Conservation (phyloP, 2,797 vertebrate genomes). For the Eutrigla gurnardus region DNA sequence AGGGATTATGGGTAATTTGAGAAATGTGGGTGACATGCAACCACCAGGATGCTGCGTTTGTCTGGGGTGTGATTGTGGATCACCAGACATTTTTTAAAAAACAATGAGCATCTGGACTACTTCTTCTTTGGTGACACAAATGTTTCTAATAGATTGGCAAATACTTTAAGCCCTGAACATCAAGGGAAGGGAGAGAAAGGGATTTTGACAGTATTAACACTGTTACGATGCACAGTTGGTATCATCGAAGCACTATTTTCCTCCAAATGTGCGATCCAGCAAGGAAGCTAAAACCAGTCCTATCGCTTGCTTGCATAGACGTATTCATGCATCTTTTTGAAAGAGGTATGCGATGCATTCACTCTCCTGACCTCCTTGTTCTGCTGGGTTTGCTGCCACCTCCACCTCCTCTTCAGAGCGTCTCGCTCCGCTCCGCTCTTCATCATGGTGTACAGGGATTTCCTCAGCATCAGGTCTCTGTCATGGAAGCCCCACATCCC, state of each 20-base stretch:
- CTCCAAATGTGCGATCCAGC: constrained; percentile 18
- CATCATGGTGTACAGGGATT: constrained; percentile 98
- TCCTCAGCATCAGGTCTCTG: constrained; percentile 96
- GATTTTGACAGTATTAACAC: constrained; percentile 48
- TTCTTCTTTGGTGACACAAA: constrained; percentile 64
- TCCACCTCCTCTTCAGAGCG: constrained; percentile 96
- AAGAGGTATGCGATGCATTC: constrained; percentile 24
- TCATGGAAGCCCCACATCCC: constrained; percentile 99
- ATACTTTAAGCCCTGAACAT: constrained; percentile 61
- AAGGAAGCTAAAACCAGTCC: constrained; percentile 37
- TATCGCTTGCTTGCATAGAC: not conserved
- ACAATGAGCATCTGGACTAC: constrained; percentile 65
- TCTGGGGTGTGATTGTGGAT: constrained; percentile 20
- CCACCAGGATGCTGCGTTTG: constrained; percentile 31
- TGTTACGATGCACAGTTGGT: constrained; percentile 32
- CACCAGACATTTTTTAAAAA: constrained; percentile 56
- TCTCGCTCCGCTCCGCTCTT: constrained; percentile 94
- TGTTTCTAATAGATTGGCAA: constrained; percentile 57
- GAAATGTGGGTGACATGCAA: constrained; percentile 17
- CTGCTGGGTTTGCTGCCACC: constrained; percentile 99
- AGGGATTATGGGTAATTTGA: constrained; percentile 8
- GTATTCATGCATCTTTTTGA: constrained; percentile 22
- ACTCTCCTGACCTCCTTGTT: constrained; percentile 93
- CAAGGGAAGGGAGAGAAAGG: constrained; percentile 47
- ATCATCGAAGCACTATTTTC: constrained; percentile 24